phyloP scores from a whole-genome alignment of 2,113 vertebrate species.

The Aldabrachelys gigantea region DNA sequence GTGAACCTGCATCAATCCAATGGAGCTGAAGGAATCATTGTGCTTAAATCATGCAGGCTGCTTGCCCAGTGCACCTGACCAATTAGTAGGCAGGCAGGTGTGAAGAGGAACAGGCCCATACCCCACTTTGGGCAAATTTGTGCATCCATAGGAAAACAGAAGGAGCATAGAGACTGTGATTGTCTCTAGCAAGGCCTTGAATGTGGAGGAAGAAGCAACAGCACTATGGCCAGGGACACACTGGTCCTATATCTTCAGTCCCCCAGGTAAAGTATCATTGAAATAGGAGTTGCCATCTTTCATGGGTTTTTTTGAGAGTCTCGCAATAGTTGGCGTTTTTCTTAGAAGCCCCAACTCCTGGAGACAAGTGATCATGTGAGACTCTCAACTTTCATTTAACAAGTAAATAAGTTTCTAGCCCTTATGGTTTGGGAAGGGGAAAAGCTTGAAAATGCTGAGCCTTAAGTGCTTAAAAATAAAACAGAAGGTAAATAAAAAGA shows the following conservation, averaged over 20 bases:
- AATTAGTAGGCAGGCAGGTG: neutral
- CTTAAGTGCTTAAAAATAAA: neutral
- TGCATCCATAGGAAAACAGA: neutral
- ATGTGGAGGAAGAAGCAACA: neutral
- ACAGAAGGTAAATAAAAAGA: neutral
- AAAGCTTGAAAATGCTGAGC: neutral
- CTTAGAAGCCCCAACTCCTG: neutral
- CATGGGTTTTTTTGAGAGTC: neutral
- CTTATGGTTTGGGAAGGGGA: neutral
- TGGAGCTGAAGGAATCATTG: neutral
- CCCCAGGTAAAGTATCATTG: neutral
- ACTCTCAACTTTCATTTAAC: neutral
- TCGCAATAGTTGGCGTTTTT: neutral
- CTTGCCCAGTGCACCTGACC: neutral
- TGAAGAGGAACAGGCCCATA: neutral
- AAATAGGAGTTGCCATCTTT: neutral
- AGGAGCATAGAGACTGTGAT: neutral
- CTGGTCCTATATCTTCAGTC: neutral
- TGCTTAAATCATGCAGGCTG: neutral
- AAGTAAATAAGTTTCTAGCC: neutral
- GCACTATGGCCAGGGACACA: neutral
- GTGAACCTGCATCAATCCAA: neutral
- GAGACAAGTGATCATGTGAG: neutral
- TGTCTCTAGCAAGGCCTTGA: neutral
- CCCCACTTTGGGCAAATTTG: neutral